Evolutionary conservation across 2,888 invertebrate genomes (phyloP).

Genomic region (Pammene aurita): DNA sequence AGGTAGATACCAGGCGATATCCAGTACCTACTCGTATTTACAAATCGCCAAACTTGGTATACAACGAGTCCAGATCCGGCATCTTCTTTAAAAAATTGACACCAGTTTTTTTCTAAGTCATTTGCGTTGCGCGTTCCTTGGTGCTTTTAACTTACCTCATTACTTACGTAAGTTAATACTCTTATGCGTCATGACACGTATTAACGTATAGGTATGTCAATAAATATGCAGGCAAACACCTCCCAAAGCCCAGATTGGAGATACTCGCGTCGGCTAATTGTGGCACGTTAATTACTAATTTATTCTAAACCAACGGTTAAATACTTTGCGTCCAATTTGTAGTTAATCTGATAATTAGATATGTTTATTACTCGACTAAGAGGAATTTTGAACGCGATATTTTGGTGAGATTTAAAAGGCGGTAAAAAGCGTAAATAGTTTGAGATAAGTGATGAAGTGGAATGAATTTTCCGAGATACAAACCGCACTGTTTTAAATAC

Average conservation of each 20-base stretch:
- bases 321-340: slow-evolving; percentile 42
- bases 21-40: not conserved
- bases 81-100: no score
- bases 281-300: slow-evolving; percentile 37
- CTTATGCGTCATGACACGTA: no score
- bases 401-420: slow-evolving; percentile 18
- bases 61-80: no score
- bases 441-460: slow-evolving; percentile 6
- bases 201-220: not conserved
- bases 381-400: slow-evolving; percentile 29
- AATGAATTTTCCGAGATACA: not conserved
- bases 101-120: no score
- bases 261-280: slow-evolving; percentile 25
- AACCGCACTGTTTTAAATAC: not conserved
- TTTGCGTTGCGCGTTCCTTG: no score
- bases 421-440: not conserved
- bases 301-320: slow-evolving; percentile 41
- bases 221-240: slow-evolving; percentile 6
- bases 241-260: slow-evolving; percentile 14
- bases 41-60: no score
- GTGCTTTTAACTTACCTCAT: no score
- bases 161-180: not conserved
- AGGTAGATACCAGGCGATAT: not conserved
- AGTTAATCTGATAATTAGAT: slow-evolving; percentile 42
- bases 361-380: slow-evolving; percentile 38